These are phyloP conservation scores for Halcyon senegalensis DNA, from an alignment of 2,113 vertebrate genomes.

Conservation along the genomic window DNA sequence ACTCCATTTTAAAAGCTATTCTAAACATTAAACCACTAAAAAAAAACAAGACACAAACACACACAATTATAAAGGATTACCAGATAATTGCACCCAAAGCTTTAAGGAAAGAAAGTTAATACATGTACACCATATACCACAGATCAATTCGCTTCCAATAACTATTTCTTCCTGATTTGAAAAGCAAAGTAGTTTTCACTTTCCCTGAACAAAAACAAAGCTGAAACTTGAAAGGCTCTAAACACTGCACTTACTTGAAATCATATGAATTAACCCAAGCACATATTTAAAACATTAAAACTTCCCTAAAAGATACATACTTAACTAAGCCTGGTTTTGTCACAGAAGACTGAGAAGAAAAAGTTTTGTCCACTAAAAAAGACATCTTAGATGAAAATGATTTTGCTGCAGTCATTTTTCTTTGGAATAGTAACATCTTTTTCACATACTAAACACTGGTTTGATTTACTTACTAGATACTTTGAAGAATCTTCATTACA, in stretches of 20 bases:
- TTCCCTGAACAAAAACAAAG: not conserved
- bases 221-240: not conserved
- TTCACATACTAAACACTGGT: not conserved
- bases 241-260: not conserved
- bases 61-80: not conserved
- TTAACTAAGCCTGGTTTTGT: not conserved
- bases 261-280: not conserved
- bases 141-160: not conserved
- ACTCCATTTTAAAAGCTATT: not conserved
- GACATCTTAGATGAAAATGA: not conserved
- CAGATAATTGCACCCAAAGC: not conserved
- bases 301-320: not conserved
- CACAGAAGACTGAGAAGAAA: not conserved
- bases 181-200: not conserved
- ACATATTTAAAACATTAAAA: not conserved
- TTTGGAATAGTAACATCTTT: not conserved
- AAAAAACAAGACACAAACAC: not conserved
- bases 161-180: not conserved
- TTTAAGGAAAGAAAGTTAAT: not conserved
- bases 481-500: not conserved
- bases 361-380: not conserved
- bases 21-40: not conserved
- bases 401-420: not conserved
- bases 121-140: not conserved
- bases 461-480: not conserved